These are phyloP conservation scores for Nebria brevicollis DNA, from an alignment of 2,888 invertebrate genomes.

Conservation along the genomic window DNA sequence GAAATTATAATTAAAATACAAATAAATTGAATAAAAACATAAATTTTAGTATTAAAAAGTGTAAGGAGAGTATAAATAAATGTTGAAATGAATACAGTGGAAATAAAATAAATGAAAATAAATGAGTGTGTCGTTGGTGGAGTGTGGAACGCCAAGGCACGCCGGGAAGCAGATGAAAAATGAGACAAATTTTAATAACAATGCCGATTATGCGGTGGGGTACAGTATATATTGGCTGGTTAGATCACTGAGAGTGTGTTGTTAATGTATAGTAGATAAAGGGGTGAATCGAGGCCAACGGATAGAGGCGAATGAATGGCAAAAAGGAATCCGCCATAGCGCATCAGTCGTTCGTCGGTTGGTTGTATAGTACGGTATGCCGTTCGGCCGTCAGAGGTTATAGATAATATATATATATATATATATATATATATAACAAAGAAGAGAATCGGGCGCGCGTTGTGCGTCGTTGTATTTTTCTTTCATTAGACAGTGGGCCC, in stretches of 20 bases:
- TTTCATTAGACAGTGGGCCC: slow-evolving; percentile 39
- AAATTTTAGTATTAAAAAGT: no score
- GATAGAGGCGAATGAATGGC: slow-evolving; percentile 13
- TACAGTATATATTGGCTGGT: neutral
- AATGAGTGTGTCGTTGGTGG: neutral
- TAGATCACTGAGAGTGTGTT: neutral
- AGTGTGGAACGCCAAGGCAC: neutral
- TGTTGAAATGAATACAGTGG: no score
- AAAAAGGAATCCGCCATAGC: neutral
- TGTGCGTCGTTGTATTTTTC: slow-evolving; percentile 37
- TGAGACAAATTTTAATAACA: slow-evolving; percentile 19
- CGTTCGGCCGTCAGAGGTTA: slow-evolving; percentile 20
- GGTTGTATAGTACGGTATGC: neutral
- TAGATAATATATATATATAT: slow-evolving; percentile 3
- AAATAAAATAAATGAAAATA: neutral
- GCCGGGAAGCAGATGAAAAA: neutral
- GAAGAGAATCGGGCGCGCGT: slow-evolving; percentile 33
- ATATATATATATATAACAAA: slow-evolving; percentile 35
- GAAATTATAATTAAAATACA: no score
- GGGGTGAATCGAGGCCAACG: slow-evolving; percentile 1
- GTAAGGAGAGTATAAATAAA: no score
- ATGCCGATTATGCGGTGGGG: neutral
- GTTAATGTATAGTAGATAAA: neutral
- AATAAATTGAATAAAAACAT: no score
- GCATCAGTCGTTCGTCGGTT: slow-evolving; percentile 7